Base-by-base conservation (phyloP, 2,797 vertebrate species). In the Phrynocephalus forsythii region DNA sequence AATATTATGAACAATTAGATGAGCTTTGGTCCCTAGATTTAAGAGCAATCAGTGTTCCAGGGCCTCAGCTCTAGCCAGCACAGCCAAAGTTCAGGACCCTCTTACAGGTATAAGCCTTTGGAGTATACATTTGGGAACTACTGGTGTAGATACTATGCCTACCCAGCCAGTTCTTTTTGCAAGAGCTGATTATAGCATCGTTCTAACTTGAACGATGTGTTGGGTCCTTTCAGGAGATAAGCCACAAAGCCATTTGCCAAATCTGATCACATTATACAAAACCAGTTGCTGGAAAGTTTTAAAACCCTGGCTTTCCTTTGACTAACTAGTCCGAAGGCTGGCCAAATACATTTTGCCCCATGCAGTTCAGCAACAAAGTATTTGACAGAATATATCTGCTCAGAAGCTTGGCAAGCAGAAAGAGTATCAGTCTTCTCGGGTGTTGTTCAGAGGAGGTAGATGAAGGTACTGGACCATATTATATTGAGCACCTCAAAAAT, bases 341-440 rank as follows among this genome's bases (percentile, higher is more conserved):
- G 63, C 90, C 88, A 94, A 81, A 66, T 83, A 94, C 92, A 84
- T 92, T 86, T 88, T 73, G n/a, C 89, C 60, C 72, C 13, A 86
- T 84, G 78, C 84, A 88, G 91, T 95, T 93, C 78, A 80, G 10
- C 86, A 86, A 82, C 86, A 80, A 93, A 90, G 91, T 80, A 90
- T 91, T 66, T 86, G 92, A 94, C 73, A 33, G 89, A 89, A 86
- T 91, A 78, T 91, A 89, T 69, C 75, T 90, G 87, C 92, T 87
- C 72, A 79, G 20, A 16, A 84, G 91, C 93, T 16, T 30, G 85
- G 92, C 88, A 50, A 87, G 66, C 77, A 72, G 86, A 85, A 86
- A 88, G 91, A 56, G 91, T 90, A 88, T 87, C 83, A 94, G 83
- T 82, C 0, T 91, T 81, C 88, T 75, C 89, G 89, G 89, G 90